phyloP scores from a whole-genome alignment of 2,888 invertebrate species.

The Drosophila anomelani region DNA sequence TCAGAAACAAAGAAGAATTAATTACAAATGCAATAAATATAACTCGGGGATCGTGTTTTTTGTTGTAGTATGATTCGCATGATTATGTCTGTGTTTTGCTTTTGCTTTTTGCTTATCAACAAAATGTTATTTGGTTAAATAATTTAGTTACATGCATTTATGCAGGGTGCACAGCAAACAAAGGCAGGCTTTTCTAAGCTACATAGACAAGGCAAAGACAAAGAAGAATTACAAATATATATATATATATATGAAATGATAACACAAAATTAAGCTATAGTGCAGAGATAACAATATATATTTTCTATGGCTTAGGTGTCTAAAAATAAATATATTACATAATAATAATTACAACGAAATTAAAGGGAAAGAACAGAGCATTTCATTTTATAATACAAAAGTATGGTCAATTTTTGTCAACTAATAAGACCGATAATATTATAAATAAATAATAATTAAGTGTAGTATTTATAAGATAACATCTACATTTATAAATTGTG shows the following conservation, averaged over 20 bases:
- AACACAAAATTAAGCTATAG: constrained; percentile 15
- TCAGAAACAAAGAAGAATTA: constrained; percentile 16
- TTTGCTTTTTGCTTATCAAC: constrained; percentile 8
- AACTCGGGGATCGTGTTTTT: constrained; percentile 28
- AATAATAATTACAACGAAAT: constrained; percentile 35
- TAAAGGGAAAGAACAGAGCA: constrained; percentile 4
- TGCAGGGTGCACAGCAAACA: constrained; percentile 35
- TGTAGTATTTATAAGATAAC: constrained; percentile 5
- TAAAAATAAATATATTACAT: constrained; percentile 25
- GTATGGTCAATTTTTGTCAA: constrained; percentile 11
- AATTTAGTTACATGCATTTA: constrained; percentile 5
- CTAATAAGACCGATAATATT: constrained; percentile 5
- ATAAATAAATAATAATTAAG: constrained; percentile 9
- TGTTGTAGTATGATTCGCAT: constrained; percentile 35
- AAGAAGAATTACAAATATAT: constrained; percentile 1
- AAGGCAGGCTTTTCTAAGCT: constrained; percentile 27
- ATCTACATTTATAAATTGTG: constrained; percentile 21
- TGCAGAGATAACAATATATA: constrained; percentile 31
- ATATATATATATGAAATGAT: constrained; percentile 5
- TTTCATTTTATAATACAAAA: constrained; percentile 32
- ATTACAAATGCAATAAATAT: constrained; percentile 35
- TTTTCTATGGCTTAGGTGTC: constrained; percentile 20
- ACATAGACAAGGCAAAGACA: constrained; percentile 21
- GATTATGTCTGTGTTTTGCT: constrained; percentile 19
- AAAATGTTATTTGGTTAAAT: constrained; percentile 30